phyloP scores from a whole-genome alignment of 1,140 invertebrate species.

The Magallana gigas region DNA sequence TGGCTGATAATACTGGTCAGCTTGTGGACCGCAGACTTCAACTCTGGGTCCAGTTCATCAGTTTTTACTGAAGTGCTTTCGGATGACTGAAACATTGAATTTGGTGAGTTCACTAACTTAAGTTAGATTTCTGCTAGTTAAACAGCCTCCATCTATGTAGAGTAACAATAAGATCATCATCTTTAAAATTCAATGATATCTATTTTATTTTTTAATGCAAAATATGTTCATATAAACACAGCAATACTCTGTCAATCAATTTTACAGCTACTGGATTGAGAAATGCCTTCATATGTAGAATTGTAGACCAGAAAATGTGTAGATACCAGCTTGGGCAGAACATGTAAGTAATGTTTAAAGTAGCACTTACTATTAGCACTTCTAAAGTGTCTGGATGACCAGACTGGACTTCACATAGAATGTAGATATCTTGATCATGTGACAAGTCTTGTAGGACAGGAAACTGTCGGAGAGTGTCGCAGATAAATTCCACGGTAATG shows the following conservation, averaged over 20 bases:
- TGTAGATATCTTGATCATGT: slow-evolving; percentile 65
- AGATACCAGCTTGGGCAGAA: no score
- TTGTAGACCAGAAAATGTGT: no score
- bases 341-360: no score
- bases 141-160: no score
- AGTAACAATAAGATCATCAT: no score
- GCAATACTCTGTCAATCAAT: no score
- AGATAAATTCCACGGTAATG: slow-evolving; percentile 86
- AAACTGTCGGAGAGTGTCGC: slow-evolving; percentile 83
- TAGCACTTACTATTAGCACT: slow-evolving; percentile 88
- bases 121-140: not conserved
- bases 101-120: not conserved
- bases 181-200: no score
- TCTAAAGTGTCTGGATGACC: slow-evolving; percentile 90
- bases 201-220: no score
- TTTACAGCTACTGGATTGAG: no score
- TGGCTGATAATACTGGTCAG: slow-evolving; percentile 87
- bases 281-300: no score
- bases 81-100: not conserved
- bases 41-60: slow-evolving; percentile 75
- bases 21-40: slow-evolving; percentile 66
- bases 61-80: not conserved
- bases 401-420: slow-evolving; percentile 90
- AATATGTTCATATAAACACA: no score
- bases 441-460: slow-evolving; percentile 66